A percentile compares a stretch with the other conserved stretches of the same genome.
Evolutionary conservation across 1,140 invertebrate species (phyloP).

Genomic region (Dysdera silvatica): DNA sequence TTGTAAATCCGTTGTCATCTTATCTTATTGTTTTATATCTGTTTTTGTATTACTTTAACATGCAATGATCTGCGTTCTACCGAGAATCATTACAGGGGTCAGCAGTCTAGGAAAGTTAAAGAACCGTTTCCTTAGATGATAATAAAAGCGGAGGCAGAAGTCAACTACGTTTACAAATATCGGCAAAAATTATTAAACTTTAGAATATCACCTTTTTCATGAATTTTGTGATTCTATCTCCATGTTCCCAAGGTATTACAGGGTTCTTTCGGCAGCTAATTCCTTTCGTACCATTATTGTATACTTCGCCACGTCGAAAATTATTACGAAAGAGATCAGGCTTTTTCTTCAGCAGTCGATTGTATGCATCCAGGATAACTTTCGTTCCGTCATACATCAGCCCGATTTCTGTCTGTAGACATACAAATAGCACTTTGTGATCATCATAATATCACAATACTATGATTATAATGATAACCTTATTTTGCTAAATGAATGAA

Average conservation of each 20-base stretch:
- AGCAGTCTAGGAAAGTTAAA: no score
- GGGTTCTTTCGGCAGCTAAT: slow-evolving; percentile 64
- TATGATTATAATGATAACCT: background rate
- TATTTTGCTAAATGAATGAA: no score
- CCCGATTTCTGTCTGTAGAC: slow-evolving; percentile 53
- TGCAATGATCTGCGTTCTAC: no score
- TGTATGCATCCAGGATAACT: slow-evolving; percentile 79
- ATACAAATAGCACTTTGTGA: background rate
- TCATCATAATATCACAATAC: background rate
- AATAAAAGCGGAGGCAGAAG: no score
- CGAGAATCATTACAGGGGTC: no score
- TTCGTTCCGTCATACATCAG: slow-evolving; percentile 87
- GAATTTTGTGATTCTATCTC: slow-evolving; percentile 74
- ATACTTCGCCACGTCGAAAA: slow-evolving; percentile 48
- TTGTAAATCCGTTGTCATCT: no score
- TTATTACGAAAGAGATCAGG: slow-evolving; percentile 63
- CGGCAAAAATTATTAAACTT: no score
- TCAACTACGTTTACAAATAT: no score
- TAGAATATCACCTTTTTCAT: slow-evolving; percentile 68
- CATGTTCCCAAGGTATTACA: slow-evolving; percentile 74
- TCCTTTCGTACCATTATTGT: slow-evolving; percentile 58
- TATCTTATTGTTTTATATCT: no score
- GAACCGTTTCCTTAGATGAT: no score
- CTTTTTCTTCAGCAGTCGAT: slow-evolving; percentile 71
- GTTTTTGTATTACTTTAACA: no score